Conservation (phyloP, 2,797 vertebrate genomes). For the Notolepis coatsorum region DNA sequence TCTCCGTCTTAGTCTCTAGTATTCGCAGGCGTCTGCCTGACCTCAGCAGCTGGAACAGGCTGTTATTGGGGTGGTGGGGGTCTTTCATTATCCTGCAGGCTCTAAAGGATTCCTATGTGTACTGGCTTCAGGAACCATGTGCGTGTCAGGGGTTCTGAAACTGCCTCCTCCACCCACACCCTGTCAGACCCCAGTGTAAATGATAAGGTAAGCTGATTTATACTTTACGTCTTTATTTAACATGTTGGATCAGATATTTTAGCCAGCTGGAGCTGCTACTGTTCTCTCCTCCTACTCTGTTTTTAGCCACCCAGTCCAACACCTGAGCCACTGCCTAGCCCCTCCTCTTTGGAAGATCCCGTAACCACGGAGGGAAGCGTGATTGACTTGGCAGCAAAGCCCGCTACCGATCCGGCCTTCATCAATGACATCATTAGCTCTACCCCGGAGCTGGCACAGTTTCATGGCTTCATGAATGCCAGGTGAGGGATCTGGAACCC, state of each 20-base stretch:
- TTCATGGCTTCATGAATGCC: conserved; percentile 57
- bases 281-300: not conserved
- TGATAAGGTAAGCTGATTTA: conserved; percentile 64
- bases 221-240: not conserved
- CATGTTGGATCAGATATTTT: not conserved
- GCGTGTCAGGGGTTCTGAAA: conserved; percentile 63
- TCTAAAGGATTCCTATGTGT: not conserved
- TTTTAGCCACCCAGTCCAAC: conserved; percentile 26
- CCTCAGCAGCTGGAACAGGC: too few relatives aligned
- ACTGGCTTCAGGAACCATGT: conserved; percentile 68
- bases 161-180: conserved; percentile 35
- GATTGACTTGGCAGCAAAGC: conserved; percentile 34
- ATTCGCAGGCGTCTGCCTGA: too few relatives aligned
- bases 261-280: not conserved
- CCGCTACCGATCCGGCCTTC: conserved; percentile 56
- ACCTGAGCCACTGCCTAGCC: conserved; percentile 33
- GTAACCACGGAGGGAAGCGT: conserved; percentile 40
- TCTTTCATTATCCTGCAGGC: too few relatives aligned
- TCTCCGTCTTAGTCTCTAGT: too few relatives aligned
- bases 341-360: conserved; percentile 51
- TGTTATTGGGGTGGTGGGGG: too few relatives aligned
- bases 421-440: conserved; percentile 80
- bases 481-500: conserved; percentile 66
- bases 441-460: conserved; percentile 79
- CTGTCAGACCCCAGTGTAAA: conserved; percentile 32